A percentile compares a stretch with the other conserved stretches of the same genome.
These are phyloP conservation scores for Terebella lapidaria DNA, from an alignment of 2,888 invertebrate species.

Conservation along the genomic window DNA sequence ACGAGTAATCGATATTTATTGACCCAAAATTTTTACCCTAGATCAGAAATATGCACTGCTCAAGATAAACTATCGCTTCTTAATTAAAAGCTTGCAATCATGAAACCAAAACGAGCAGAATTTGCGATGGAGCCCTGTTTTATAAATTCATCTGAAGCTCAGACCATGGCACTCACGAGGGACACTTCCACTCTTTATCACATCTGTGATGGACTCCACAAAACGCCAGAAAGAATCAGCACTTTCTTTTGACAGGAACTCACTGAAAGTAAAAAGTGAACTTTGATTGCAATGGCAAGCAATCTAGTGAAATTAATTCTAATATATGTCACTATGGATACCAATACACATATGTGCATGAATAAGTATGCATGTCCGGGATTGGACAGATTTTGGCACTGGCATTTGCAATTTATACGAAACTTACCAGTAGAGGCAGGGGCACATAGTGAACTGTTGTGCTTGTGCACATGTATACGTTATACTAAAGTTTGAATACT, in stretches of 20 bases:
- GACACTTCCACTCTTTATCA: slow-evolving; percentile 6
- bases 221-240: slow-evolving; percentile 56
- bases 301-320: background rate
- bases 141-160: background rate
- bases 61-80: too few species aligned
- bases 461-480: background rate
- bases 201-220: slow-evolving; percentile 39
- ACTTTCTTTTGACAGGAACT: slow-evolving; percentile 56
- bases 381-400: too few species aligned
- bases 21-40: too few species aligned
- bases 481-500: background rate
- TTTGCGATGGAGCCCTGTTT: too few species aligned
- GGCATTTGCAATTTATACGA: too few species aligned
- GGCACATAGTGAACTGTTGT: background rate
- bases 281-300: slow-evolving; percentile 20
- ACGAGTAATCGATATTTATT: too few species aligned
- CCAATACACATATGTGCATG: too few species aligned
- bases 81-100: too few species aligned
- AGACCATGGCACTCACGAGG: slow-evolving; percentile 7
- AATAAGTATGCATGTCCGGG: too few species aligned
- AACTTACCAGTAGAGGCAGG: background rate
- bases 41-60: too few species aligned
- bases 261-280: slow-evolving; percentile 44
- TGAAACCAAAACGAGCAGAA: too few species aligned
- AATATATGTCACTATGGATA: too few species aligned